Evolutionary conservation across 2,113 vertebrate genomes (phyloP).

Genomic region (Cyprinodon variegatus): DNA sequence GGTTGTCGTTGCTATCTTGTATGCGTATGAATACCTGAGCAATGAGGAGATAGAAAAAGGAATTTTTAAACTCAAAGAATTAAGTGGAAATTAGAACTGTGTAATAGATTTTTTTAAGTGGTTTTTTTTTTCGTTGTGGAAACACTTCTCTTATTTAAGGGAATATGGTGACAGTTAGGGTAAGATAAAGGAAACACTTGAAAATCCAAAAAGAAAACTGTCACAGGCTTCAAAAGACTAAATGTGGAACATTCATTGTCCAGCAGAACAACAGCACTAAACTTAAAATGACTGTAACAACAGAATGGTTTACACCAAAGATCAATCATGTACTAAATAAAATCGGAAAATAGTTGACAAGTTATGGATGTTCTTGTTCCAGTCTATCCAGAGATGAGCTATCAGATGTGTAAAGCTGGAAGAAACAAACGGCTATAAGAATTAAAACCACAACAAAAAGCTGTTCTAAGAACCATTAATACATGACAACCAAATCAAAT

Average conservation of each 20-base stretch:
- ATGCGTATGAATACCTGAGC: conserved; percentile 91
- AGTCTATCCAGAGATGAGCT: not conserved
- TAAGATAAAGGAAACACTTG: not conserved
- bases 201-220: not conserved
- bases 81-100: not conserved
- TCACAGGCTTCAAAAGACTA: not conserved
- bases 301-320: not conserved
- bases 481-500: not conserved
- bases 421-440: no score
- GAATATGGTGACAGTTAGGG: not conserved
- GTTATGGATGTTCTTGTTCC: no score
- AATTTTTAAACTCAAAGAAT: conserved; percentile 5
- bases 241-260: not conserved
- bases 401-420: not conserved
- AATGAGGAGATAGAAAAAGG: conserved; percentile 2
- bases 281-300: not conserved
- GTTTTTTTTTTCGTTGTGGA: not conserved
- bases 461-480: not conserved
- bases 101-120: not conserved
- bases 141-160: conserved; percentile 22
- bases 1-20: conserved; percentile 96
- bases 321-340: no score
- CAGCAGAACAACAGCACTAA: not conserved
- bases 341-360: no score
- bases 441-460: no score